Conservation (phyloP, 2,797 vertebrate genomes). For the Philypnodon macrostomus region DNA sequence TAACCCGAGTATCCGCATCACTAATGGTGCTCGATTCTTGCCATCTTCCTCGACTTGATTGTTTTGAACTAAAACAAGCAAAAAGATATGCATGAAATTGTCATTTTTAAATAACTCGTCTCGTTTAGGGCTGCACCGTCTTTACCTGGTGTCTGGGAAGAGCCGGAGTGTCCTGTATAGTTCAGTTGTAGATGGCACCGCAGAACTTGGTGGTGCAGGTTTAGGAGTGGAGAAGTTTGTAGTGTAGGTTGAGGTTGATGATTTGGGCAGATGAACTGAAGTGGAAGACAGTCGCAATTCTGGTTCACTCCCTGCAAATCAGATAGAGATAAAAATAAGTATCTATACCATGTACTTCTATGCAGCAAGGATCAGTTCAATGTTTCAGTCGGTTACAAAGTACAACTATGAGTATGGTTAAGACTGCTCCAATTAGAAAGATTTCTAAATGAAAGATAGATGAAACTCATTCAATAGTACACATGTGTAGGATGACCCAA, state of each 20-base stretch:
- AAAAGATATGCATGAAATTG: background rate
- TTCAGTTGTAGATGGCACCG: constrained; percentile 72
- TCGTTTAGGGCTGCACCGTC: too few relatives aligned
- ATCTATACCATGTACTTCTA: too few relatives aligned
- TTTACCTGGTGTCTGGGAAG: constrained; percentile 71
- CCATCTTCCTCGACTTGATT: constrained; percentile 59
- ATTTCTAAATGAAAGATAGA: too few relatives aligned
- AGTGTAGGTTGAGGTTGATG: constrained; percentile 46
- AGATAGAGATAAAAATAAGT: background rate
- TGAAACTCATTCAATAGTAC: too few relatives aligned
- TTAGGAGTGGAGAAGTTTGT: constrained; percentile 67
- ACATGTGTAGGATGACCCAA: too few relatives aligned
- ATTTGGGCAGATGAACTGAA: constrained; percentile 45
- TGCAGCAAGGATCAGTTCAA: too few relatives aligned
- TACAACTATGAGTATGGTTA: too few relatives aligned
- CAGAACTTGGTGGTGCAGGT: constrained; percentile 29
- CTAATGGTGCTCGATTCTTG: constrained; percentile 52
- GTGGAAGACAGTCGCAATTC: constrained; percentile 63
- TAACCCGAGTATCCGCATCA: constrained; percentile 37
- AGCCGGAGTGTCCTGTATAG: constrained; percentile 75
- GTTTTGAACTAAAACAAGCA: constrained; percentile 52
- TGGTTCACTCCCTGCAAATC: constrained; percentile 70
- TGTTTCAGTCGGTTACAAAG: too few relatives aligned
- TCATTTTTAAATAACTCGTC: too few relatives aligned
- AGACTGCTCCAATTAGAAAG: too few relatives aligned